Evolutionary conservation across 2,113 vertebrate genomes (phyloP), one percentile per base, ranked within the genome.

Genomic region (Trachemys scripta): DNA sequence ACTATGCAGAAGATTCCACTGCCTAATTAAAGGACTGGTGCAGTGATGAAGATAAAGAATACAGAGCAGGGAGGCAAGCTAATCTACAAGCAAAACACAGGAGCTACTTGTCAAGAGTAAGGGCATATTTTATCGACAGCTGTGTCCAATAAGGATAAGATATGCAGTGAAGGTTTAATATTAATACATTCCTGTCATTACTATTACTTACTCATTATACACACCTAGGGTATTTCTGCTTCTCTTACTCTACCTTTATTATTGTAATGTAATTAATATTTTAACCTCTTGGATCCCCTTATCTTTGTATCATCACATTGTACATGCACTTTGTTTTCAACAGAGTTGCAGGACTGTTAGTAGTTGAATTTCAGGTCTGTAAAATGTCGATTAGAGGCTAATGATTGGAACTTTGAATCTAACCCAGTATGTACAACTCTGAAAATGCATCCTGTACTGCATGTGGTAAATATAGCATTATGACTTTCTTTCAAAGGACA

Each of bases 41-140:
- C 98, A 98, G 97, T 98, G 98, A 98, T 98, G 97, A 98, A 98
- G 98, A 98, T 98, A 98, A 98, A 98, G 98, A 98, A 98, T 98
- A 98, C 97, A 98, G 98, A 98, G 89, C 97, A 98, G 98, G 92
- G 91, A 96, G 94, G 98, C 89, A 92, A 98, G 96, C 98, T 98
- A 97, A 98, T 98, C 98, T 98, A 98, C 96, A 98, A 97, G 96
- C 97, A 98, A 98, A 98, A 98, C 98, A 97, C 98, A 98, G 97
- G 95, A 98, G 96, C 94, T 96, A 96, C 98, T 98, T 98, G 98
- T 98, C 97, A 98, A 97, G 94, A 97, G 91, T 96, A 97, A 98
- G 97, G 97, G 98, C 97, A 98, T 97, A 98, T 98, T 98, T 98
- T 98, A 98, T 98, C 81, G 96, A 98, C 98, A 98, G 97, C 98